phyloP scores from a whole-genome alignment of 2,113 vertebrate species.

The Eulacestoma nigropectus region DNA sequence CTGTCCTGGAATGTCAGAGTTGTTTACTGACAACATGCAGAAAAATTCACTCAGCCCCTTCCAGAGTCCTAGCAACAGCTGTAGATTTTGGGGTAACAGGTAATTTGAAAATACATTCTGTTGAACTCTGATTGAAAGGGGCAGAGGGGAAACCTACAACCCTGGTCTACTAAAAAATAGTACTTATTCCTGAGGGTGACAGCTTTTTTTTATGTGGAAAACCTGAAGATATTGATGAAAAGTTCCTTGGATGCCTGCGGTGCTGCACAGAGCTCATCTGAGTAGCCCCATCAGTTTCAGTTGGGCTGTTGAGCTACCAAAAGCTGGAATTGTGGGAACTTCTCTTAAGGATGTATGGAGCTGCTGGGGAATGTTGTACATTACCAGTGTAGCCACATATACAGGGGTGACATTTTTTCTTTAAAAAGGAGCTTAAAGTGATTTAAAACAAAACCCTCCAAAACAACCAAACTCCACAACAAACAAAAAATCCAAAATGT shows the following conservation, averaged over 20 bases:
- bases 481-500: background rate
- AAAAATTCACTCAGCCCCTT: background rate
- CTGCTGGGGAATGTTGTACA: background rate
- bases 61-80: background rate
- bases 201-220: background rate
- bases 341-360: rapidly evolving
- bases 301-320: background rate
- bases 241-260: background rate
- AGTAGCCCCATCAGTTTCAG: background rate
- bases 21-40: background rate
- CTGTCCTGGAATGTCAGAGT: background rate
- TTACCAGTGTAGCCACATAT: background rate
- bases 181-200: background rate
- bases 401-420: background rate
- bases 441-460: background rate
- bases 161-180: background rate
- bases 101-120: background rate
- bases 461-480: background rate
- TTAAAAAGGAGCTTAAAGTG: background rate
- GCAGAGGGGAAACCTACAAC: background rate
- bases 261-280: rapidly evolving
- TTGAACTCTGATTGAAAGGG: background rate
- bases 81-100: background rate
- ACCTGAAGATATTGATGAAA: background rate
- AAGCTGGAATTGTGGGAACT: background rate